These are phyloP conservation scores for Bergia puertoricense DNA, from an alignment of 92 coral and sea anemone species.

Conservation along the genomic window DNA sequence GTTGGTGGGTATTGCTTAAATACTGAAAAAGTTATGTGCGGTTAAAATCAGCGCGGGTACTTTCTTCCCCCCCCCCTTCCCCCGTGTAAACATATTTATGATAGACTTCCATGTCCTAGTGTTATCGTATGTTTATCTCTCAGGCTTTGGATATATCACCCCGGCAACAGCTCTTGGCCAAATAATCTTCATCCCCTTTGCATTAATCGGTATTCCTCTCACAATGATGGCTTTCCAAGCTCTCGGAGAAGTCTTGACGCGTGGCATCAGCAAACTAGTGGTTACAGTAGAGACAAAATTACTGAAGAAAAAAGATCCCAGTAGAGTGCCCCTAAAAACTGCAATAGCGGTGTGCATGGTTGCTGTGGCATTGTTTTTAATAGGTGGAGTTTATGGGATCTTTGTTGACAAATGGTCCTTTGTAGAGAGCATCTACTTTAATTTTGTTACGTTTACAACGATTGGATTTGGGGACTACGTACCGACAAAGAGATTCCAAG, in stretches of 20 bases:
- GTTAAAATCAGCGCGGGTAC: no score
- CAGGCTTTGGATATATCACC: constrained; percentile 23
- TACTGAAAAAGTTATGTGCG: no score
- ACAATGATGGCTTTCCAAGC: constrained; percentile 20
- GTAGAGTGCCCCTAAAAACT: background rate
- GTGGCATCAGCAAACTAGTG: background rate
- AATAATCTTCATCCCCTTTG: constrained; percentile 15
- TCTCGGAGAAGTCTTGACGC: background rate
- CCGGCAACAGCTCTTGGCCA: constrained; percentile 7
- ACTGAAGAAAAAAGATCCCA: background rate
- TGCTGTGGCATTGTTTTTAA: background rate
- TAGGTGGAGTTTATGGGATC: constrained; percentile 14
- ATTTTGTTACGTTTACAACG: constrained; percentile 10
- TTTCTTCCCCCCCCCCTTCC: no score
- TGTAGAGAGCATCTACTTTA: constrained; percentile 10
- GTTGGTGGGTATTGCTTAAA: no score
- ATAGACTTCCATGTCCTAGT: no score
- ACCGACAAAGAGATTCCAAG: background rate
- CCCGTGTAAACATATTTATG: no score
- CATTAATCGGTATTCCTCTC: constrained; percentile 15
- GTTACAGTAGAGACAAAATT: background rate
- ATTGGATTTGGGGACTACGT: constrained; percentile 30
- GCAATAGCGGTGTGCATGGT: background rate
- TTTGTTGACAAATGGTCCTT: constrained; percentile 20
- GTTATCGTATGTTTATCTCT: background rate